A percentile compares a stretch with the other conserved stretches of the same genome.
phyloP scores from a whole-genome alignment of 2,797 vertebrate genomes.

The Loris lydekkerianus region DNA sequence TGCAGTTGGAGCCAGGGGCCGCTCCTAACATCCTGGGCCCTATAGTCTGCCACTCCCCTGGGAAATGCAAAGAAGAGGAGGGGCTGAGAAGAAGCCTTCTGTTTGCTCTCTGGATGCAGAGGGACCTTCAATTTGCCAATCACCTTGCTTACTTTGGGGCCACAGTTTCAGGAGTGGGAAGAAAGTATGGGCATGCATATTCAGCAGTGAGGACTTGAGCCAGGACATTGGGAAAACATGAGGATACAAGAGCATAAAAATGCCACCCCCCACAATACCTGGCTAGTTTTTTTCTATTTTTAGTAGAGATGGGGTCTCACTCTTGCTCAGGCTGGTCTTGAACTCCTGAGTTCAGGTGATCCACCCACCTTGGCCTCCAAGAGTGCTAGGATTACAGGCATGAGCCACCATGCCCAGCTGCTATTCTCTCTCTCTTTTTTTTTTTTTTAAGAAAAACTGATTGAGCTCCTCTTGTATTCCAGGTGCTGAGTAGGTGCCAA shows the following conservation, averaged over 20 bases:
- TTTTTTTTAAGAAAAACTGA: too few species aligned
- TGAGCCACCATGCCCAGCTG: too few species aligned
- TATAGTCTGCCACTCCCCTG: neutral
- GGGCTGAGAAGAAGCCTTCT: neutral
- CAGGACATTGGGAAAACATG: slow-evolving; percentile 20
- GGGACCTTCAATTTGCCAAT: neutral
- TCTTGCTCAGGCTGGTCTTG: too few species aligned
- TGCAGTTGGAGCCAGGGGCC: neutral
- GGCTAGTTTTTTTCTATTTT: too few species aligned
- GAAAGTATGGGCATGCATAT: neutral
- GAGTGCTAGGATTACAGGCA: too few species aligned
- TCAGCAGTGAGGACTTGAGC: neutral
- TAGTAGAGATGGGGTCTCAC: too few species aligned
- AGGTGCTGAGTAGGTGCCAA: neutral
- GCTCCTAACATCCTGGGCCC: neutral
- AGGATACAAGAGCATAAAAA: slow-evolving; percentile 11
- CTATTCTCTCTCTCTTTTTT: too few species aligned
- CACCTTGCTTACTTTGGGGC: slow-evolving; percentile 23
- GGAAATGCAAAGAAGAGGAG: neutral
- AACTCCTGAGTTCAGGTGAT: too few species aligned
- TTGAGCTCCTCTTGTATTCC: neutral
- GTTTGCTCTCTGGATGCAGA: neutral
- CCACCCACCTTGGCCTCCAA: too few species aligned
- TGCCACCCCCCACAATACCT: neutral
- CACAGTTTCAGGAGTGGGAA: neutral